Conservation (phyloP, 1,140 invertebrate genomes). For the Drosophila seguyi region DNA sequence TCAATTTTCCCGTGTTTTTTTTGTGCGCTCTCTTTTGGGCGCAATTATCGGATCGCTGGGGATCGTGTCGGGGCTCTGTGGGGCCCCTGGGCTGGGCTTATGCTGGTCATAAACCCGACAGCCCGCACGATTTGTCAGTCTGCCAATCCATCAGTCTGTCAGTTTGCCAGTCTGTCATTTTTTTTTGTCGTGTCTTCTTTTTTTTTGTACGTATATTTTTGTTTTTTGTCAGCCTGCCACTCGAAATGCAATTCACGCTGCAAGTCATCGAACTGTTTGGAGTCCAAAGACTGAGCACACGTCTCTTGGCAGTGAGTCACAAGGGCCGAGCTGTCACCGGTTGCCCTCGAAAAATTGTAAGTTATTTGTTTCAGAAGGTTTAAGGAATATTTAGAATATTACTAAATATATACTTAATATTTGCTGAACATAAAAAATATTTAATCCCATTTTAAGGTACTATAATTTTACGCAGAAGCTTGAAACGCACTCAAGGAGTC, state of each 20-base stretch:
- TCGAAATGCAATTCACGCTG: constrained; percentile 53
- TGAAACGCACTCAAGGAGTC: too few relatives aligned
- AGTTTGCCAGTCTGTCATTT: constrained; percentile 28
- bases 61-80: constrained; percentile 27
- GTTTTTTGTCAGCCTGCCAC: constrained; percentile 9
- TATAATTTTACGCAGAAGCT: too few relatives aligned
- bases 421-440: neutral
- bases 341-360: neutral
- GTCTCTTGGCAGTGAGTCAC: constrained; percentile 3
- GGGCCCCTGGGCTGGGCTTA: neutral
- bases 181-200: constrained; percentile 23
- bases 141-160: constrained; percentile 13
- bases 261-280: constrained; percentile 49
- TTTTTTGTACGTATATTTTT: neutral
- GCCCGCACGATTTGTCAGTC: constrained; percentile 9
- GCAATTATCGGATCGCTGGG: constrained; percentile 43
- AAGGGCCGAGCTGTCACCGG: neutral
- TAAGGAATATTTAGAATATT: neutral
- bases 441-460: too few relatives aligned
- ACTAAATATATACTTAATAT: neutral
- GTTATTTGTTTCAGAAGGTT: neutral
- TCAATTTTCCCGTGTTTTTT: constrained; percentile 23
- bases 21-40: constrained; percentile 19
- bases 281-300: neutral
- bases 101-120: constrained; percentile 6